phyloP scores from a whole-genome alignment of 2,797 vertebrate genomes.

The Onychomys arenicola region DNA sequence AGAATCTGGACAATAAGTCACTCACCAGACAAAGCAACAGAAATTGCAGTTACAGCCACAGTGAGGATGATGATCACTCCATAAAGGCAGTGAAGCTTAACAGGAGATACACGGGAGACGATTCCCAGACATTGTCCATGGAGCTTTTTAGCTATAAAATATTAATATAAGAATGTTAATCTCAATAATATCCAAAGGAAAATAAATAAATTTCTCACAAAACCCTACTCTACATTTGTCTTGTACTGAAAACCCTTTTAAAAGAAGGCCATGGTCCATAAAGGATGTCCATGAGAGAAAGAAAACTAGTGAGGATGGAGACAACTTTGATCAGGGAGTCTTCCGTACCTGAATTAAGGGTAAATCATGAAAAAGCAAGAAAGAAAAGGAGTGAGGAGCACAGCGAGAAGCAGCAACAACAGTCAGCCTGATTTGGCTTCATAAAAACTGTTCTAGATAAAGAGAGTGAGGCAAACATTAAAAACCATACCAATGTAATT shows the following conservation, averaged over 20 bases:
- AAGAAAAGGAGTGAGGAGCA: background rate
- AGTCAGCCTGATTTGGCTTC: background rate
- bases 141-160: background rate
- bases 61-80: accelerated
- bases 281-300: background rate
- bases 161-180: background rate
- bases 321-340: background rate
- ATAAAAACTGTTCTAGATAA: background rate
- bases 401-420: background rate
- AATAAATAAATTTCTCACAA: background rate
- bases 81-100: accelerated
- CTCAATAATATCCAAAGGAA: background rate
- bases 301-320: background rate
- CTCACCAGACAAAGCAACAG: background rate
- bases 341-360: background rate
- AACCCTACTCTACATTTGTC: background rate
- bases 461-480: background rate
- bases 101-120: accelerated
- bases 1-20: background rate
- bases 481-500: too few species aligned
- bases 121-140: background rate
- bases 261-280: background rate
- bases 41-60: accelerated
- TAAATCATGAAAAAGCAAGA: background rate
- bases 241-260: background rate